These are phyloP conservation scores for Perodicticus potto DNA, from an alignment of 2,797 vertebrate genomes.

Conservation along the genomic window DNA sequence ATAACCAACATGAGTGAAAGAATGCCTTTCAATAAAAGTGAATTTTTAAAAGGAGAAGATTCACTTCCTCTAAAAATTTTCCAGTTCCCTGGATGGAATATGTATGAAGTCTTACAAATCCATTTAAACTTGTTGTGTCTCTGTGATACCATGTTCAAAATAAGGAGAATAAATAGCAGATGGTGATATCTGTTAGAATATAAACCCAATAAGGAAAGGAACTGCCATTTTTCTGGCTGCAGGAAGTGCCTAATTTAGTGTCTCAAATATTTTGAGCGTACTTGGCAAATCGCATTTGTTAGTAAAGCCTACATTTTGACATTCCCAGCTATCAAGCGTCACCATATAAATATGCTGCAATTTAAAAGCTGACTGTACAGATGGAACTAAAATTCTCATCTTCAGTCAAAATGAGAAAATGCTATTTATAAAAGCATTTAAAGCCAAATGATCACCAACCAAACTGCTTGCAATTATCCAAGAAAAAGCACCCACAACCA, in stretches of 20 bases:
- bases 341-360: conserved; percentile 32
- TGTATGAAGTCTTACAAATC: conserved; percentile 47
- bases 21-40: conserved; percentile 17
- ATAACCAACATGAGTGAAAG: background rate
- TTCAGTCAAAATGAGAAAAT: conserved; percentile 50
- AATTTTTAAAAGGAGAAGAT: background rate
- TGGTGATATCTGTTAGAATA: conserved; percentile 67
- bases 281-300: conserved; percentile 63
- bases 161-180: conserved; percentile 75
- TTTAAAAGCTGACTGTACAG: conserved; percentile 62
- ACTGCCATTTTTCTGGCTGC: conserved; percentile 62
- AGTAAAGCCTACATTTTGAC: conserved; percentile 21
- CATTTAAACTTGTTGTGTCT: conserved; percentile 68
- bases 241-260: conserved; percentile 63
- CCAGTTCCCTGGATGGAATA: conserved; percentile 41
- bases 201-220: conserved; percentile 63
- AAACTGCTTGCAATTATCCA: background rate
- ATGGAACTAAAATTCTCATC: conserved; percentile 47
- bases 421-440: conserved; percentile 51
- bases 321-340: conserved; percentile 23
- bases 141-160: conserved; percentile 60
- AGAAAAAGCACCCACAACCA: conserved; percentile 6
- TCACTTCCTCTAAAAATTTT: background rate
- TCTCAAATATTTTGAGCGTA: conserved; percentile 60
- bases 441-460: conserved; percentile 50